A percentile compares a stretch with the other conserved stretches of the same genome.
Conservation (phyloP, 2,888 invertebrate genomes). For the Harpalus rufipes region DNA sequence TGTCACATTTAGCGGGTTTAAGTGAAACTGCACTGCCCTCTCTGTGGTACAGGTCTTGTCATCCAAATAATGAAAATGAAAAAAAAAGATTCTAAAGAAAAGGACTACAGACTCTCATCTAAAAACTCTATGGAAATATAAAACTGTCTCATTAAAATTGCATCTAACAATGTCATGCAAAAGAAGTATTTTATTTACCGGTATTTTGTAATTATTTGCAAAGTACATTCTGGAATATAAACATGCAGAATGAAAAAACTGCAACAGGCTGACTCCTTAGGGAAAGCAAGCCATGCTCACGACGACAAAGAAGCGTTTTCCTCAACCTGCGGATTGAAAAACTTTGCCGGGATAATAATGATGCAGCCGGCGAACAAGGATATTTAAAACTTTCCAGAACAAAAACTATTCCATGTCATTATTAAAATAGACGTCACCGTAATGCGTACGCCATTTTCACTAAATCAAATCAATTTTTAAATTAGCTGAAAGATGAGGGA, state of each 20-base stretch:
- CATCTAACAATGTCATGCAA: constrained; percentile 31
- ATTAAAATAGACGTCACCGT: constrained; percentile 15
- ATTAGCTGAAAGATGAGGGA: constrained; percentile 44
- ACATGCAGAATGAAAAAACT: constrained; percentile 32
- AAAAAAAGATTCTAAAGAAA: background rate
- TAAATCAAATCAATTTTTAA: constrained; percentile 61
- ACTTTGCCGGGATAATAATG: constrained; percentile 53
- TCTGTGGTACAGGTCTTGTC: no score
- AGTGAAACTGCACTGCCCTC: no score
- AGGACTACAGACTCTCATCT: background rate
- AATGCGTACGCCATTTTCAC: constrained; percentile 48
- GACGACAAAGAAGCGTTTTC: constrained; percentile 41
- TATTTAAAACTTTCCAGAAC: constrained; percentile 56
- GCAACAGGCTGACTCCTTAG: constrained; percentile 11
- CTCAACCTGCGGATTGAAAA: constrained; percentile 51
- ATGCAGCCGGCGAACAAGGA: constrained; percentile 46
- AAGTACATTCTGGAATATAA: constrained; percentile 33
- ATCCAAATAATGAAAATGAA: no score
- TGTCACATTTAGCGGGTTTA: no score
- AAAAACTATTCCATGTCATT: constrained; percentile 50
- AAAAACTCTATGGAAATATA: constrained; percentile 3
- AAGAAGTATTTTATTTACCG: constrained; percentile 18
- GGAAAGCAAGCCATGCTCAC: background rate
- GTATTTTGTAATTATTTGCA: constrained; percentile 39
- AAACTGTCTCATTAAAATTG: constrained; percentile 28